phyloP scores from a whole-genome alignment of 2,888 invertebrate species.

The Cordilura impudica region DNA sequence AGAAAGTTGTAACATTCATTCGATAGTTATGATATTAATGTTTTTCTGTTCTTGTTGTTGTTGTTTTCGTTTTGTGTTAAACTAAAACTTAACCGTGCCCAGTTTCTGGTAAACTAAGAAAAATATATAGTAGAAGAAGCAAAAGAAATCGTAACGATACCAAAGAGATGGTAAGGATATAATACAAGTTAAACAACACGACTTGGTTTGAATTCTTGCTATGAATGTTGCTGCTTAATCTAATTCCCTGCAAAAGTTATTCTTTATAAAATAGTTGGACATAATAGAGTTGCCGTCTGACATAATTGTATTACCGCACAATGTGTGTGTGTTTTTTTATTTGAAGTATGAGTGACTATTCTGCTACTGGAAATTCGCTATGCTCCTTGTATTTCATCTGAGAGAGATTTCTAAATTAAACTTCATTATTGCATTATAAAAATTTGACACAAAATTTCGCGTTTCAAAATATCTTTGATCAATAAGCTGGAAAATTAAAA shows the following conservation, averaged over 20 bases:
- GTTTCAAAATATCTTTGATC: no score
- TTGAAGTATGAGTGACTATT: no score
- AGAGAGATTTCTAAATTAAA: no score
- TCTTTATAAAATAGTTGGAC: conserved; percentile 22
- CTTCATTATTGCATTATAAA: no score
- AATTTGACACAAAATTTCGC: no score
- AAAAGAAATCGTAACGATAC: neutral
- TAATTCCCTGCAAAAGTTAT: conserved; percentile 53
- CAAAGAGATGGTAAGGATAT: conserved; percentile 54
- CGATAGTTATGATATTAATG: conserved; percentile 61
- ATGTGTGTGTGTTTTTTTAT: no score
- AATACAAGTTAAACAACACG: conserved; percentile 57
- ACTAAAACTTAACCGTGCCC: conserved; percentile 45
- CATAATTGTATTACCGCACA: no score
- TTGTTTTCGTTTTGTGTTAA: conserved; percentile 13
- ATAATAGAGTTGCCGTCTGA: neutral
- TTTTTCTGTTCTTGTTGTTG: conserved; percentile 26
- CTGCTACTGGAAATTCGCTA: no score
- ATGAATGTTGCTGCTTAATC: conserved; percentile 49
- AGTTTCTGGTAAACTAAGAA: conserved; percentile 58
- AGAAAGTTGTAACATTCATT: conserved; percentile 47
- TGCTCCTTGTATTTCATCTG: no score
- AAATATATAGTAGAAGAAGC: neutral
- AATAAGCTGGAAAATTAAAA: no score
- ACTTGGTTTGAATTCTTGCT: conserved; percentile 49